Conservation (phyloP, 2,797 vertebrate genomes). For the Alosa sapidissima region DNA sequence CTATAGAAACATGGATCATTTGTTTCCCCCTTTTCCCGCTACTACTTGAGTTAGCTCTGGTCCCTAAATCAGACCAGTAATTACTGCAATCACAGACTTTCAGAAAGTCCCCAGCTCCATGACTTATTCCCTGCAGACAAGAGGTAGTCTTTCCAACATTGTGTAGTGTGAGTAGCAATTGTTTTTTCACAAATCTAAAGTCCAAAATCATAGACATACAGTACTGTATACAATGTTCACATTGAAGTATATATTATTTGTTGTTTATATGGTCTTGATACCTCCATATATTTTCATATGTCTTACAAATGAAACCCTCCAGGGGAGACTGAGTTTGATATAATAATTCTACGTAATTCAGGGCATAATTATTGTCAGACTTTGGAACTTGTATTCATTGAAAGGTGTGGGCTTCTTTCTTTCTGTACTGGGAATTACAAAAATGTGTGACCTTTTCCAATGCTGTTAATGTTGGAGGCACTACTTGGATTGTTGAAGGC, state of each 20-base stretch:
- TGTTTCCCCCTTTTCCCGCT: conserved; percentile 47
- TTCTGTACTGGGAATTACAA: conserved; percentile 58
- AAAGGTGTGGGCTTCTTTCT: conserved; percentile 66
- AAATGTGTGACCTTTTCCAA: conserved; percentile 65
- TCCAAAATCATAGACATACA: neutral
- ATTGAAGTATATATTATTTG: neutral
- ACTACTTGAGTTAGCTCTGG: conserved; percentile 20
- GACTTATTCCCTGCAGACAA: conserved; percentile 53
- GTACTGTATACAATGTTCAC: neutral
- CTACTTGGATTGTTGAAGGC: conserved; percentile 55
- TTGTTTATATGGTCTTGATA: neutral
- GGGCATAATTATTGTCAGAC: conserved; percentile 71
- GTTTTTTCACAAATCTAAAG: neutral
- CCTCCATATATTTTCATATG: neutral
- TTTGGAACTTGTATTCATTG: conserved; percentile 58
- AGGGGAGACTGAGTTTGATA: conserved; percentile 61
- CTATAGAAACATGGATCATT: conserved; percentile 62
- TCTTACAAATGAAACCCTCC: neutral
- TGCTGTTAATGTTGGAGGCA: conserved; percentile 50
- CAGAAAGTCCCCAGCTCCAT: conserved; percentile 45
- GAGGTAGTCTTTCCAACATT: conserved; percentile 25
- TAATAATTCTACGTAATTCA: conserved; percentile 60
- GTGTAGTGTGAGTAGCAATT: neutral
- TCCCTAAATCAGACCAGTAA: conserved; percentile 51
- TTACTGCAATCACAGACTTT: conserved; percentile 59